phyloP scores from a whole-genome alignment of 2,888 invertebrate genomes.

The Vannuccia rotundouncinata region DNA sequence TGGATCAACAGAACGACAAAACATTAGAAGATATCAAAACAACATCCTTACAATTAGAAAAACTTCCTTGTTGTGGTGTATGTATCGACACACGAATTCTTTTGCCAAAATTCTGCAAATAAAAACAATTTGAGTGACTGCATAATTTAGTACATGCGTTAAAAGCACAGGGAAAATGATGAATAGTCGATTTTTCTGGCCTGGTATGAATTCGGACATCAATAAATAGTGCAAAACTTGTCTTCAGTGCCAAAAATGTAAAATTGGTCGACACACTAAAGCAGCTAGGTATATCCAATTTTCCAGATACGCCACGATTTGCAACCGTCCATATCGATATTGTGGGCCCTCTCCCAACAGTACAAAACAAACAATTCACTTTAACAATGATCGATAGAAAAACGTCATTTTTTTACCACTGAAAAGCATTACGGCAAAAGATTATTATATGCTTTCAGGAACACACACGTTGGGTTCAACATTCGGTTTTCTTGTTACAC shows the following conservation, averaged over 20 bases:
- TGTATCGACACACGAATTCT: neutral
- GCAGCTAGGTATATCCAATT: neutral
- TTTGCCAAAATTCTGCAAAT: neutral
- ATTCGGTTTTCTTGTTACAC: slow-evolving; percentile 9
- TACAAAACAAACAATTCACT: neutral
- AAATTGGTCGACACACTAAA: slow-evolving; percentile 13
- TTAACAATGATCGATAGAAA: neutral
- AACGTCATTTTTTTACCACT: neutral
- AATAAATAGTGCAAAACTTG: slow-evolving; percentile 22
- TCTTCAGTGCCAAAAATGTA: slow-evolving; percentile 27
- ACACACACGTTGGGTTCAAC: slow-evolving; percentile 18
- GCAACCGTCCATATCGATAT: neutral
- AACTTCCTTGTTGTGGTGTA: neutral
- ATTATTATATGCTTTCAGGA: slow-evolving; percentile 1
- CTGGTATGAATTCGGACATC: slow-evolving; percentile 15
- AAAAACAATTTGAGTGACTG: neutral
- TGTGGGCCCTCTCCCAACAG: neutral
- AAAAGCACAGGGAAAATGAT: slow-evolving; percentile 24
- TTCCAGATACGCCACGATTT: neutral
- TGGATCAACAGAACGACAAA: neutral
- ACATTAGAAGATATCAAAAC: neutral
- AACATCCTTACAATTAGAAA: neutral
- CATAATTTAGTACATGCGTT: slow-evolving; percentile 21
- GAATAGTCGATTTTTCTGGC: slow-evolving; percentile 11
- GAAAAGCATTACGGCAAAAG: neutral